A percentile compares a stretch with the other conserved stretches of the same genome.
phyloP scores from a whole-genome alignment of 2,888 invertebrate genomes.

The Cheilosia vernalis region DNA sequence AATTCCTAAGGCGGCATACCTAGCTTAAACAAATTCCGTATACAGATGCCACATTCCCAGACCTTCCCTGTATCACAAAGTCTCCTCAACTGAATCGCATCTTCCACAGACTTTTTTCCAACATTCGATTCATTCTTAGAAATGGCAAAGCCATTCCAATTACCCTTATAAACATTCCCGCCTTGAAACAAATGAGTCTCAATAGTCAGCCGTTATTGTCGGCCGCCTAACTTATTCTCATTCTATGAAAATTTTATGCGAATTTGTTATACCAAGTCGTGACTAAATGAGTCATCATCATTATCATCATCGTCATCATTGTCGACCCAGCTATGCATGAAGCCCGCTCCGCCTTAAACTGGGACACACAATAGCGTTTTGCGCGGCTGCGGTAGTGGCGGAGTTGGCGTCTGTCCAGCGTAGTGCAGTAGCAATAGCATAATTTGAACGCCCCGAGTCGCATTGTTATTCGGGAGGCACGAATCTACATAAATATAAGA shows the following conservation, averaged over 20 bases:
- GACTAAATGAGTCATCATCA: constrained; percentile 76
- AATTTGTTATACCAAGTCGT: constrained; percentile 71
- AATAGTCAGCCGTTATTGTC: background rate
- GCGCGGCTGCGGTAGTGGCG: background rate
- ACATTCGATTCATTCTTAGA: constrained; percentile 7
- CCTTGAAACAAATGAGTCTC: constrained; percentile 10
- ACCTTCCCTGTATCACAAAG: background rate
- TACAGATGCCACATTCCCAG: too few species aligned
- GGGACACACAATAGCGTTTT: constrained; percentile 50
- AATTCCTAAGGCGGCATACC: too few species aligned
- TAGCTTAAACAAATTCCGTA: too few species aligned
- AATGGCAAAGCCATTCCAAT: constrained; percentile 16
- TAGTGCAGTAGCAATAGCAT: constrained; percentile 51
- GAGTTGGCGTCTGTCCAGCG: constrained; percentile 31
- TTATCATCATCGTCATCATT: constrained; percentile 40
- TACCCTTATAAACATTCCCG: constrained; percentile 6
- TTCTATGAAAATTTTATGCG: constrained; percentile 31
- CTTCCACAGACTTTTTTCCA: background rate
- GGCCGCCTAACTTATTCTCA: constrained; percentile 1
- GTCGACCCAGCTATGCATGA: constrained; percentile 18
- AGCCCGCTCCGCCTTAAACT: constrained; percentile 55
- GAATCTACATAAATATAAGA: constrained; percentile 37
- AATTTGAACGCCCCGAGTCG: constrained; percentile 48
- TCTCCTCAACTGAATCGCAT: background rate
- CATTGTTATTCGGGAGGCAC: constrained; percentile 48